Base-by-base conservation (phyloP, 1,140 invertebrate species). In the Drosophila bipectinata region DNA sequence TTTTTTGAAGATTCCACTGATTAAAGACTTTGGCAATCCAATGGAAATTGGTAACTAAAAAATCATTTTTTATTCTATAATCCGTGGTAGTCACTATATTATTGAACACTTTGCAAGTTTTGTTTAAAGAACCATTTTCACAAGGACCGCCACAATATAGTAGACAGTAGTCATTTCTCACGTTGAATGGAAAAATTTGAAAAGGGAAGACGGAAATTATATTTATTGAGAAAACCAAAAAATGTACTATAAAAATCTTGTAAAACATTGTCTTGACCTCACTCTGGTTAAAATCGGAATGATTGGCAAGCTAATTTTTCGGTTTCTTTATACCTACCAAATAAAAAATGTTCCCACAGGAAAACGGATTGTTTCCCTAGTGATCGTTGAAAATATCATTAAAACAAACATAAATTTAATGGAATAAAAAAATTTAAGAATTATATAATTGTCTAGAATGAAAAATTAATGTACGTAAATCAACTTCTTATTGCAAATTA, bases 91-190 rank as follows among this genome's bases (percentile, higher is more conserved):
- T 44, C 12, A 66, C 5, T 12, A 4, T 28, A 26, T 32, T 28
- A 3, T 53, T 21, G 0, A 18, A 1, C 4, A 53, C 12, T 1
- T 5, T 18, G 24, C 64, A 67, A 0, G 3, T 45, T 7, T 5
- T 26, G 28, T 53, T 52, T 37, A 37, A 37, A 37, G 32, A 34
- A 9, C 1, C 0, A 34, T 34, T 34, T 1, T 1, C 9, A 9
- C 59, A 63, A 1, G n/a, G 4, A 18, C 24, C 64, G 3, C 12
- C 7, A n/a, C 48, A 54, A 9, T 66, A 68, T 0, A 30, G 26
- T 45, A 66, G 24, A 44, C 61, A 54, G 30, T 68, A 68, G n/a
- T 68, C 48, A 8, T 34, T 14, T 26, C 61, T 15, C 0, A 68
- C 34, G 1, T 0, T 8, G 12, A 7, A 9, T 10, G 14, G 3